Conservation (phyloP, 2,888 invertebrate genomes). For the Therioaphis trifolii region DNA sequence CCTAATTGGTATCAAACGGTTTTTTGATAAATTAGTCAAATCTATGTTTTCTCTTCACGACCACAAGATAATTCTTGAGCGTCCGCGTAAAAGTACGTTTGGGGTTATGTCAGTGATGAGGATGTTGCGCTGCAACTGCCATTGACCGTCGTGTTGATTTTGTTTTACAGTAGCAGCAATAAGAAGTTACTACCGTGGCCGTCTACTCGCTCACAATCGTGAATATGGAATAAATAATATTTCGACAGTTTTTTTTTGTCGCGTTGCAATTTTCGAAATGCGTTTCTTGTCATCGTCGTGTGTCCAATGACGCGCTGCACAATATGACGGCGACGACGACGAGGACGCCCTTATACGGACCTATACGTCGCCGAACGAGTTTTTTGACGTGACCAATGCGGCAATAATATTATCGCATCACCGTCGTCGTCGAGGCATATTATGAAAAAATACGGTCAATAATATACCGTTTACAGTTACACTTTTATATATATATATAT, state of each 20-base stretch:
- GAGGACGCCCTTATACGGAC: constrained; percentile 53
- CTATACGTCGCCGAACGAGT: constrained; percentile 41
- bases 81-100: too few relatives aligned
- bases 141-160: too few relatives aligned
- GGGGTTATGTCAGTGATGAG: too few relatives aligned
- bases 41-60: too few relatives aligned
- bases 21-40: too few relatives aligned
- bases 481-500: not conserved
- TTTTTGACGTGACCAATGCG: constrained; percentile 48
- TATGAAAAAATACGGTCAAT: constrained; percentile 45
- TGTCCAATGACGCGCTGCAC: constrained; percentile 26
- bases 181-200: not conserved
- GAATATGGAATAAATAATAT: not conserved
- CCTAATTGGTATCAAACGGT: too few relatives aligned
- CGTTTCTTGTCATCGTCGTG: constrained; percentile 23
- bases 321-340: constrained; percentile 21
- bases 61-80: too few relatives aligned
- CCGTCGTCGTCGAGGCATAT: constrained; percentile 2
- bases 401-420: constrained; percentile 34
- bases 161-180: too few relatives aligned
- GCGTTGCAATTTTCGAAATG: not conserved
- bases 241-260: not conserved
- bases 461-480: constrained; percentile 45
- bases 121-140: too few relatives aligned
- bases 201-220: not conserved